A percentile compares a stretch with the other conserved stretches of the same genome.
Evolutionary conservation across 1,140 invertebrate species (phyloP).

Genomic region (Drosophila biarmipes): DNA sequence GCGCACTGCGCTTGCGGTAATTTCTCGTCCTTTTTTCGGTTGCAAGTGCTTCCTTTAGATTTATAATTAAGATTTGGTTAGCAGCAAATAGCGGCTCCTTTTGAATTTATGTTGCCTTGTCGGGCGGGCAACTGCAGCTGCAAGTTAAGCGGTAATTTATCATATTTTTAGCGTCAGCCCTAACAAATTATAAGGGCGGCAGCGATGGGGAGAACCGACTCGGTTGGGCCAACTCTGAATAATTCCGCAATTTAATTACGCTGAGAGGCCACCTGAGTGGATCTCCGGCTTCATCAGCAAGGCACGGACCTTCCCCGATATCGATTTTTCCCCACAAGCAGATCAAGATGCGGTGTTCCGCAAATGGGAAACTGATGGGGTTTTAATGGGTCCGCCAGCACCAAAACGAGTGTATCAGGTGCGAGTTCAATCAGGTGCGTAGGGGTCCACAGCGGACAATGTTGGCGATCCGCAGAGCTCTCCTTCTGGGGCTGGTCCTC

Average conservation of each 20-base stretch:
- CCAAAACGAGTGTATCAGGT: not conserved
- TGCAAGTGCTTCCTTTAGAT: slow-evolving; percentile 83
- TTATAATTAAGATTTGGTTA: slow-evolving; percentile 84
- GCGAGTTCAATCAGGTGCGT: not conserved
- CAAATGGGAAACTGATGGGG: slow-evolving; percentile 26
- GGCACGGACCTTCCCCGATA: not conserved
- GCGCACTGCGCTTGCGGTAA: slow-evolving; percentile 70
- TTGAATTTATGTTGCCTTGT: slow-evolving; percentile 40
- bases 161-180: slow-evolving; percentile 63
- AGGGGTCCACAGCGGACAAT: not conserved
- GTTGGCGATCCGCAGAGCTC: not conserved
- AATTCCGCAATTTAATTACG: slow-evolving; percentile 67
- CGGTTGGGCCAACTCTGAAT: slow-evolving; percentile 33
- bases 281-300: not conserved
- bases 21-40: slow-evolving; percentile 43
- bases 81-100: slow-evolving; percentile 67
- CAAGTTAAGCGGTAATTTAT: slow-evolving; percentile 69
- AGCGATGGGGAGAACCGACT: slow-evolving; percentile 1
- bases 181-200: slow-evolving; percentile 55
- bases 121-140: slow-evolving; percentile 48
- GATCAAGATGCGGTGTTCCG: not conserved
- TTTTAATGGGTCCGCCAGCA: slow-evolving; percentile 18
- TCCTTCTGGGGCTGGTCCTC: slow-evolving; percentile 3
- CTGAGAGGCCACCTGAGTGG: slow-evolving; percentile 44
- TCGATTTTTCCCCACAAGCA: not conserved